Base-by-base conservation (phyloP, 2,113 vertebrate species). In the Eurypyga helias region DNA sequence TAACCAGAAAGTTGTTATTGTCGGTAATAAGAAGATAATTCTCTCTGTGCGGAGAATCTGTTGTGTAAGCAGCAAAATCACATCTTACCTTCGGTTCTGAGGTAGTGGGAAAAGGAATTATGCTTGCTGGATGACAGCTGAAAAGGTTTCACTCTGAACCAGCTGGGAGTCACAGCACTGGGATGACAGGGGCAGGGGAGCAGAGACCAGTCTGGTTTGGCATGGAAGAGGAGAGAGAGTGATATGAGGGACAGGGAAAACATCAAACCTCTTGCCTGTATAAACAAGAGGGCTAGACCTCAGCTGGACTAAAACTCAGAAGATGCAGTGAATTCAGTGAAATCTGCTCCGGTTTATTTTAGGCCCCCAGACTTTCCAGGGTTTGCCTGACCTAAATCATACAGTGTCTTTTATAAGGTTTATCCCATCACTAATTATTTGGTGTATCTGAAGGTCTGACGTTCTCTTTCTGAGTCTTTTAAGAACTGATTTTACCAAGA, bases 141-240 rank as follows among this genome's bases (percentile, higher is more conserved):
- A 84, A 87, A 60, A 82, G 38, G 14, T 87, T 94, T 89, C 5
- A 1, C 41, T 86, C n/a, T 73, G 64, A 90, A 62, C 19, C 10
- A 82, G 11, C 45, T 82, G 49, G 52, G 52, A 90, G 52, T 91
- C 81, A 87, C 24, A 61, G 65, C 65, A 62, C 83, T 89, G 83
- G 76, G 92, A 94, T 71, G 72, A 78, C 29, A 71, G 71, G 43
- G 71, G 79, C 48, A 81, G 84, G n/a, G 82, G 36, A 90, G 25
- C 41, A 80, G n/a, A 90, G 54, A 77, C n/a, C 19, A 26, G 65
- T 81, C 61, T 90, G 73, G 69, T 94, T 96, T 96, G 96, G 70
- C 89, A 34, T 57, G 45, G 60, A 85, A 75, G 45, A 45, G 43
- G 36, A 79, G 38, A 75, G 69, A 81, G 24, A 79, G 48, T 48